Evolutionary conservation across 2,113 vertebrate species (phyloP), one percentile per base, ranked within the genome.

Genomic region (Elephantulus edwardii): DNA sequence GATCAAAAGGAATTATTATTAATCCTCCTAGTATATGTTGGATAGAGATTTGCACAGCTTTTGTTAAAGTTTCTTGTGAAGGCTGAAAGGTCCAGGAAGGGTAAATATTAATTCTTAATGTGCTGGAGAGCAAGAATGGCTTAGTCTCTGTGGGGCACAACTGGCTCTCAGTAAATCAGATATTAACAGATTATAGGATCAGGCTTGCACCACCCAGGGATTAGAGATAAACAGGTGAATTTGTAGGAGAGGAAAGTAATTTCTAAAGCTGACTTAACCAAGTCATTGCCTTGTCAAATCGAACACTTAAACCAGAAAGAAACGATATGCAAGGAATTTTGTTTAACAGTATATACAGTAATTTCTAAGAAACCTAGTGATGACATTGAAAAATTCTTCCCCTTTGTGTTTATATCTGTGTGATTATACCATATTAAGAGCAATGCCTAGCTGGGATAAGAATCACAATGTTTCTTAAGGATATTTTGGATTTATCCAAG

Each of bases 1-100:
- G 97, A 97, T 97, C 96, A 97, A 97, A 97, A 97, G 74, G 97
- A 97, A 97, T 97, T 97, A 97, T 97, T 97, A 96, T 97, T 97
- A 97, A 97, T 98, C 96, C 96, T 97, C 90, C 79, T 79, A 96
- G 95, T 95, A 93, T 97, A 97, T 85, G 92, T 90, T 96, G 95
- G 91, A 86, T 95, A 89, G 93, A 94, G 94, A 96, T 97, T 97
- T 97, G 90, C 87, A 94, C 75, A 95, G 89, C 87, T 97, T 97
- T 95, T 96, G 95, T 96, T 97, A 95, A 97, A 97, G 96, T 97
- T 97, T 97, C 93, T 97, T 86, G 60, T 96, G 96, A 86, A 96
- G 83, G 35, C 93, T 92, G 91, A 97, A 97, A 96, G 76, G 80
- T 97, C 96, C 96, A 96, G 78, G 85, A 96, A 96, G 93, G 94